A percentile compares a stretch with the other conserved stretches of the same genome.
phyloP scores from a whole-genome alignment of 2,797 vertebrate genomes.

The Ataeniobius toweri region DNA sequence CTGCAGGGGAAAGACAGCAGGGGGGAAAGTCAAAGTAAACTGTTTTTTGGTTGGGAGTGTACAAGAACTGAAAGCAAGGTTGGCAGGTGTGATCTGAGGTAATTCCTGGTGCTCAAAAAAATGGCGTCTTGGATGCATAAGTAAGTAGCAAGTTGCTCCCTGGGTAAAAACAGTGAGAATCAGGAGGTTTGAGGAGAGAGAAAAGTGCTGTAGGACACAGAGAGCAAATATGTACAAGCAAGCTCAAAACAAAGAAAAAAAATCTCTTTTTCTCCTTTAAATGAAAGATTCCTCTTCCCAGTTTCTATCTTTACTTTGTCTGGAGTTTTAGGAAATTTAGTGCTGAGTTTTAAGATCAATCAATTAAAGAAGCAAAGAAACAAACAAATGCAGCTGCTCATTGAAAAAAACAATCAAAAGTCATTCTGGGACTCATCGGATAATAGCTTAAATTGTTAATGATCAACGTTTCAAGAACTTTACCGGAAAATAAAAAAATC shows the following conservation, averaged over 20 bases:
- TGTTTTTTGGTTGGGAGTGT: slow-evolving; percentile 51
- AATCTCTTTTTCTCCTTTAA: slow-evolving; percentile 19
- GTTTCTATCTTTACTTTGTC: not conserved
- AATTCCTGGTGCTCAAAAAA: slow-evolving; percentile 71
- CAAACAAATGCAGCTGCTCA: not conserved
- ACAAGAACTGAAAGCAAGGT: slow-evolving; percentile 14
- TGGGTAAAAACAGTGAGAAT: slow-evolving; percentile 49
- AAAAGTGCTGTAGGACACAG: slow-evolving; percentile 82
- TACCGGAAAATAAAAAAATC: not conserved
- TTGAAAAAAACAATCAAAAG: not conserved
- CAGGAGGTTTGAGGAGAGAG: slow-evolving; percentile 51
- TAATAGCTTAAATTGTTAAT: not conserved
- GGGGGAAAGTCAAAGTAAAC: slow-evolving; percentile 53
- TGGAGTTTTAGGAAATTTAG: slow-evolving; percentile 30
- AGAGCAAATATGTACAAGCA: slow-evolving; percentile 83
- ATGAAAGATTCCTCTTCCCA: slow-evolving; percentile 32
- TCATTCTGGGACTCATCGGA: not conserved
- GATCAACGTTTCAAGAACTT: not conserved
- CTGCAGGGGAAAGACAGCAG: slow-evolving; percentile 56
- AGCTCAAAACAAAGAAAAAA: slow-evolving; percentile 49
- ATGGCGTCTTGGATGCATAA: slow-evolving; percentile 82
- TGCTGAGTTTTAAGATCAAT: slow-evolving; percentile 41
- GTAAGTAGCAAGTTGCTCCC: slow-evolving; percentile 77
- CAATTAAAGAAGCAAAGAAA: not conserved
- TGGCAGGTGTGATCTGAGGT: slow-evolving; percentile 78